A percentile compares a stretch with the other conserved stretches of the same genome.
phyloP scores from a whole-genome alignment of 1,140 invertebrate genomes.

The Rhagoletis pomonella region DNA sequence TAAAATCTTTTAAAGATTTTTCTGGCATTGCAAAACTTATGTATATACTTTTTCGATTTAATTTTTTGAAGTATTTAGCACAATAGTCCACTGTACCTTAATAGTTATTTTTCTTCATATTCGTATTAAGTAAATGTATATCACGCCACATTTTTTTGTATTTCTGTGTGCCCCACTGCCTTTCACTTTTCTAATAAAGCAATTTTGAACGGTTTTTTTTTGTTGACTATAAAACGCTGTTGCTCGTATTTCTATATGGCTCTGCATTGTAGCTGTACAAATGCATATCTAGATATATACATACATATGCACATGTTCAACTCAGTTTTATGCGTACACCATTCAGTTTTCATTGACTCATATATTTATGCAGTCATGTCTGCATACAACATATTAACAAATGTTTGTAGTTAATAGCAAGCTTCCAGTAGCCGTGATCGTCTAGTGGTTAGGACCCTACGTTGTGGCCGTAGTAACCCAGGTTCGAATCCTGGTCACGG shows the following conservation, averaged over 20 bases:
- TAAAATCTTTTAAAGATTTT: no score
- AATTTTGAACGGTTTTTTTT: not conserved
- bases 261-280: not conserved
- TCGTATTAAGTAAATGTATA: not conserved
- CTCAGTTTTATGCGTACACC: not conserved
- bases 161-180: not conserved
- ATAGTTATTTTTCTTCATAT: not conserved
- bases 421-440: conserved; percentile 81
- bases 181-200: conserved; percentile 11
- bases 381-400: not conserved
- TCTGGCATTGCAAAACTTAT: no score
- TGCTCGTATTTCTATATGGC: not conserved
- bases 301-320: not conserved
- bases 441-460: conserved; percentile 92
- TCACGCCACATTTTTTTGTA: no score
- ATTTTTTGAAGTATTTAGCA: no score
- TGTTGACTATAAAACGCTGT: not conserved
- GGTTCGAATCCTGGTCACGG: conserved; percentile 92
- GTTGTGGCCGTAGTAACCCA: conserved; percentile 94
- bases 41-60: no score
- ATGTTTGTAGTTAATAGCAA: not conserved
- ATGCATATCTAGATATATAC: no score
- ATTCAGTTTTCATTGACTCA: not conserved
- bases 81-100: not conserved
- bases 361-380: not conserved